phyloP scores from a whole-genome alignment of 2,797 vertebrate genomes.

The Phrynocephalus guinanensis region DNA sequence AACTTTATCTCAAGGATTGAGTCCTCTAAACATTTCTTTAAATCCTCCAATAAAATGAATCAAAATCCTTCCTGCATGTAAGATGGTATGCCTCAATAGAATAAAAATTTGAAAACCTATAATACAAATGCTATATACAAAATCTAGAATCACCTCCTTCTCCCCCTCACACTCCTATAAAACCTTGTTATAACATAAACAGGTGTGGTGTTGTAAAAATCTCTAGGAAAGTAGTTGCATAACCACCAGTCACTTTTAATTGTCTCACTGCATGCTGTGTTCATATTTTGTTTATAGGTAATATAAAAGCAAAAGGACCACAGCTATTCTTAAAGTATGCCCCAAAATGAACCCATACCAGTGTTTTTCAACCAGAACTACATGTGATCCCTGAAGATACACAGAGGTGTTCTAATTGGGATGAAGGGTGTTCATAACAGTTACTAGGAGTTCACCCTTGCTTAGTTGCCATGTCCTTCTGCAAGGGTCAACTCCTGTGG shows the following conservation, averaged over 20 bases:
- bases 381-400: no score
- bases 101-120: background rate
- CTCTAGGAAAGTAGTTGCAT: background rate
- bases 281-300: background rate
- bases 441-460: no score
- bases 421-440: no score
- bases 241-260: background rate
- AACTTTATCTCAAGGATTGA: background rate
- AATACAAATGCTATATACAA: background rate
- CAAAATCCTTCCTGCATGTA: conserved; percentile 5
- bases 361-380: no score
- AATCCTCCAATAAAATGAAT: conserved; percentile 13
- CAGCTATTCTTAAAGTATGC: background rate
- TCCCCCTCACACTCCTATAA: background rate
- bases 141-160: background rate
- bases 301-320: background rate
- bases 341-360: background rate
- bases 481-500: no score
- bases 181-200: background rate
- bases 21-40: background rate
- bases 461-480: no score
- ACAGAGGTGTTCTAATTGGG: no score
- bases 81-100: conserved; percentile 4
- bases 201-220: background rate
- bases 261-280: background rate